phyloP scores from a whole-genome alignment of 2,797 vertebrate species.

The Peromyscus attwateri region DNA sequence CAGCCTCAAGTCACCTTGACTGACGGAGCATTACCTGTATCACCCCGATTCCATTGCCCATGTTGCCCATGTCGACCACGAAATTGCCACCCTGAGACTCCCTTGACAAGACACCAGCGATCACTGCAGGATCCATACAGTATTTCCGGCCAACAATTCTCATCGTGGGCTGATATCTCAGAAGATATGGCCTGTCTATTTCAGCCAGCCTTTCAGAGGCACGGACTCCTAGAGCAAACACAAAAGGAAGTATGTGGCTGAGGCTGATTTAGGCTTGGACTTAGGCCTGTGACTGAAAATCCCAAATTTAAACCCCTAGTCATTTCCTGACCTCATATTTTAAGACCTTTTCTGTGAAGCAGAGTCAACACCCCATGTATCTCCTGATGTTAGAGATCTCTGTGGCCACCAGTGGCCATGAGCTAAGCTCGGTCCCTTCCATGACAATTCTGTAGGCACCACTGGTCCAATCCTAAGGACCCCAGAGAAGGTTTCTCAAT shows the following conservation, averaged over 20 bases:
- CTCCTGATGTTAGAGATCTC: background rate
- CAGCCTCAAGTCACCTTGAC: background rate
- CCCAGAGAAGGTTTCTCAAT: background rate
- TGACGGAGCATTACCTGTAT: constrained; percentile 73
- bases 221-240: constrained; percentile 71
- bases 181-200: constrained; percentile 76
- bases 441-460: background rate
- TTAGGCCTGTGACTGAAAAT: background rate
- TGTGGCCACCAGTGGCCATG: background rate
- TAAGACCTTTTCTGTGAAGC: background rate
- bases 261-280: background rate
- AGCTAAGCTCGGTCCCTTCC: background rate
- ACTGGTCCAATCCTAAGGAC: background rate
- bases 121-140: constrained; percentile 81
- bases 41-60: constrained; percentile 68
- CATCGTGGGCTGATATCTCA: constrained; percentile 70
- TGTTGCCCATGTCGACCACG: background rate
- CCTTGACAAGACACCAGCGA: constrained; percentile 83
- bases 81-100: constrained; percentile 75
- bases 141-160: constrained; percentile 63
- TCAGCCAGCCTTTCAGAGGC: constrained; percentile 83
- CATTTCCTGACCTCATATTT: background rate
- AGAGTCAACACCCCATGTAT: background rate
- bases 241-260: background rate
- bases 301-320: background rate